Percentiles rank a stretch among this genome's conserved stretches.
Evolutionary conservation across 2,797 vertebrate genomes (phyloP).

Genomic region (Eurystomus glaucurus): DNA sequence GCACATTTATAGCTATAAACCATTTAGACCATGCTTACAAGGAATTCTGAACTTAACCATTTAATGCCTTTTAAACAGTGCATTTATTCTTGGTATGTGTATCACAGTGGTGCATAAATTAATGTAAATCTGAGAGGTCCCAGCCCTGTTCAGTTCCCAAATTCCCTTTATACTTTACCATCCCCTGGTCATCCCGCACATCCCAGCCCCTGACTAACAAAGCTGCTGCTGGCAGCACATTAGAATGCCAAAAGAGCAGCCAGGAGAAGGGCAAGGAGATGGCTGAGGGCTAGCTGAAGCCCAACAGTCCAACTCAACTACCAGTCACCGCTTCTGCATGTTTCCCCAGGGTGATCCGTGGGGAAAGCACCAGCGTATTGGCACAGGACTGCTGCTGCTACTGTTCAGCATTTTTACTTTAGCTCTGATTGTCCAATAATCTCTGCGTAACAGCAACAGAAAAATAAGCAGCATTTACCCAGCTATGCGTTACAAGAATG

Average conservation of each 20-base stretch:
- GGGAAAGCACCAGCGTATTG: not conserved
- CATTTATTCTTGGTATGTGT: not conserved
- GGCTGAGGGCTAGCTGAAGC: not conserved
- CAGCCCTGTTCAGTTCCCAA: not conserved
- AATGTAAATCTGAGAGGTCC: not conserved
- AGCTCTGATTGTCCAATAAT: not conserved
- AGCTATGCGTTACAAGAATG: not conserved
- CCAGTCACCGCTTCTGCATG: rapidly evolving
- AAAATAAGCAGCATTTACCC: not conserved
- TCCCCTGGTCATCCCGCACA: not conserved
- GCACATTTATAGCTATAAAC: constrained; percentile 17
- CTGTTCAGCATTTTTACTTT: not conserved
- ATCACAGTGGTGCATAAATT: not conserved
- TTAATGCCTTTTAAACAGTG: not conserved
- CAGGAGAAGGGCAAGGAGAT: not conserved
- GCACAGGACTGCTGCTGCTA: not conserved
- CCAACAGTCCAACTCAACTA: rapidly evolving
- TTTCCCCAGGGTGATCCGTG: rapidly evolving
- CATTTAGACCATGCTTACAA: not conserved
- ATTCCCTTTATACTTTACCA: not conserved
- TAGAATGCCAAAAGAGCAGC: not conserved
- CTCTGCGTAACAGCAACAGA: rapidly evolving
- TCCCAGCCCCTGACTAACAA: not conserved
- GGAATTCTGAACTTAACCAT: constrained; percentile 45
- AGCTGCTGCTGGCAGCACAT: not conserved